Base-by-base conservation (phyloP, 2,888 invertebrate genomes). In the Neria commutata region DNA sequence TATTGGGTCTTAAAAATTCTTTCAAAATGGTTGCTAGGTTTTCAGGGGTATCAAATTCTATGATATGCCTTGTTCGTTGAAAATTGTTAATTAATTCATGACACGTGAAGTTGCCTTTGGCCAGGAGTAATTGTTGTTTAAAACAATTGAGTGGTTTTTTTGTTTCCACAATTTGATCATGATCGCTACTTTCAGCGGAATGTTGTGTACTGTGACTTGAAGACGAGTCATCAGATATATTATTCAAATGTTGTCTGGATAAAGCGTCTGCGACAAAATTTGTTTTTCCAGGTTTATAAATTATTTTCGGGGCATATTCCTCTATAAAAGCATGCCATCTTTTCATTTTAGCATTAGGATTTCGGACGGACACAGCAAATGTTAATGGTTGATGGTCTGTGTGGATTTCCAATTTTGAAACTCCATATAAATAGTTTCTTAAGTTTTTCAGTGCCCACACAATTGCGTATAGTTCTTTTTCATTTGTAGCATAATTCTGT, bases 81-180 rank as follows among this genome's bases (percentile, higher is more conserved):
- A 55, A 59, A 51, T 25, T 46, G 2, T 25, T 45, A 1, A 59
- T 14, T 46, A 6, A 11, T 46, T 50, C 59, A 37, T 54, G 58
- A 19, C 54, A 46, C 3, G 54, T 59, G n/a, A n/a, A n/a, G n/a
- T n/a, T n/a, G n/a, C n/a, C n/a, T n/a, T n/a, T n/a, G n/a, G n/a
- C n/a, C n/a, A n/a, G n/a, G n/a, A n/a, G n/a, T n/a, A n/a, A n/a
- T 50, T 59, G 62, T 26, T 62, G 56, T 40, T 56, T 59, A 23
- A 56, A 54, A 25, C 47, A 50, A 23, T 55, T 56, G 45, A 60
- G 37, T 1, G 56, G 60, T 16, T 54, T 54, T 2, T 42, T 49
- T 11, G 54, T 58, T 50, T 56, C 56, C 29, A 24, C 11, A 11
- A 62, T 62, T 51, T 25, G 47, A 8, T 14, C 4, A 17, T 54